Evolutionary conservation across 2,113 vertebrate species (phyloP), one percentile per base, ranked within the genome.

Genomic region (Tauraco erythrolophus): DNA sequence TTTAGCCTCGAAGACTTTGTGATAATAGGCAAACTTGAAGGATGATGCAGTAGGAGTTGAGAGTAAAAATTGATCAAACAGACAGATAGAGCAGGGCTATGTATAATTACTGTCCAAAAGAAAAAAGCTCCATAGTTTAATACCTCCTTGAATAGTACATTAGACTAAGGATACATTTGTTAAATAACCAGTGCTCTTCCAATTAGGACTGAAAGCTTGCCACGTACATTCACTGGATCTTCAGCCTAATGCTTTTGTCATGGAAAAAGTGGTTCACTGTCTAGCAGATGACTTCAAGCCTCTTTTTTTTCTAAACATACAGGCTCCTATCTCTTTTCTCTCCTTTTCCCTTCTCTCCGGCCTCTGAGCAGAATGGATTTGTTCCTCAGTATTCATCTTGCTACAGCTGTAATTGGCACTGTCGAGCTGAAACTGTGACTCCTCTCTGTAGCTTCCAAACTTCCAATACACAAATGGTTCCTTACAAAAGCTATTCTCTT

Each of bases 1-100:
- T 95, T 92, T 84, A 89, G 77, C 84, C 70, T 79, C 2, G 8
- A 91, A 88, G 89, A 79, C 50, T 89, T 84, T 4, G 24, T 91
- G 89, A 84, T 97, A 95, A 94, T 94, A 57, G 91, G 94, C 81
- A 66, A 88, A 89, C 80, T 91, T 94, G 83, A 90, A 83, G 72
- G 43, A 84, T 91, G 71, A 64, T 86, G 45, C 45, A 50, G 48
- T 75, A 81, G 57, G 86, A 97, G 65, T 82, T 0, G 5, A 87
- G 6, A 89, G 64, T 89, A 86, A 96, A 94, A 97, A 96, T 62
- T 92, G 80, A 94, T 96, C 92, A 95, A 78, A 89, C 84, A 69
- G 84, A 76, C 41, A 39, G 66, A 86, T 37, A 71, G 43, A 89
- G 70, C 39, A 76, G 62, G 19, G 33, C 84, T 80, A 14, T 87